A percentile compares a stretch with the other conserved stretches of the same genome.
These are phyloP conservation scores for Folsomia manolachei DNA, from an alignment of 2,888 invertebrate species.

Conservation along the genomic window DNA sequence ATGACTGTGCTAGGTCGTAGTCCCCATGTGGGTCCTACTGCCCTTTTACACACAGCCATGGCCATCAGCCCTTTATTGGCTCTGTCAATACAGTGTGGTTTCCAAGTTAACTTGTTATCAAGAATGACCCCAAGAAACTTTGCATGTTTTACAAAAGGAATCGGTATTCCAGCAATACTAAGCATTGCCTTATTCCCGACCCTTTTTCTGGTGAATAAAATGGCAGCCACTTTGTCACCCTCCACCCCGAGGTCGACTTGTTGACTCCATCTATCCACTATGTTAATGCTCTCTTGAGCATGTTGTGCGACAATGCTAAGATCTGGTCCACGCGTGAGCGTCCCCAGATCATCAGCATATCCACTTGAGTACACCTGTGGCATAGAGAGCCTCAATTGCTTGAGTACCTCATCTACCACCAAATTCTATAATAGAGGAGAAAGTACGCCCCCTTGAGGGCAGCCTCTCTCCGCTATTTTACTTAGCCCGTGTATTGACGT, in stretches of 20 bases:
- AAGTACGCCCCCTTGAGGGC: slow-evolving; percentile 51
- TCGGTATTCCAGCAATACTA: neutral
- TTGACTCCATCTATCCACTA: slow-evolving; percentile 7
- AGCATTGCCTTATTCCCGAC: neutral
- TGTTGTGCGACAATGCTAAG: neutral
- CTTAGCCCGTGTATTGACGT: too few relatives aligned
- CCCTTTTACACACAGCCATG: too few relatives aligned
- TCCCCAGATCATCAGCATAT: slow-evolving; percentile 31
- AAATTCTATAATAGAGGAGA: slow-evolving; percentile 51
- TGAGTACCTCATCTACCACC: slow-evolving; percentile 47
- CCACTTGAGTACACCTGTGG: slow-evolving; percentile 20
- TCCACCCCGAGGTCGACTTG: slow-evolving; percentile 6
- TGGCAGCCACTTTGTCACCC: slow-evolving; percentile 5
- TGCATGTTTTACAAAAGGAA: neutral
- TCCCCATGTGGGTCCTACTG: too few relatives aligned
- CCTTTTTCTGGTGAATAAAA: slow-evolving; percentile 7
- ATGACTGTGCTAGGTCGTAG: too few relatives aligned
- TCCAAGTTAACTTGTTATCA: too few relatives aligned
- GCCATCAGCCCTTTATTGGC: too few relatives aligned
- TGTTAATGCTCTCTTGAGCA: slow-evolving; percentile 6
- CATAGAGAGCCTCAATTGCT: slow-evolving; percentile 18
- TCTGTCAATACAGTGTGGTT: too few relatives aligned
- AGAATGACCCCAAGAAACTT: slow-evolving; percentile 30
- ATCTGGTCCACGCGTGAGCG: slow-evolving; percentile 7
- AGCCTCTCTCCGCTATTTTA: slow-evolving; percentile 42